Evolutionary conservation across 2,888 invertebrate species (phyloP).

Genomic region (Geophilus truncorum): DNA sequence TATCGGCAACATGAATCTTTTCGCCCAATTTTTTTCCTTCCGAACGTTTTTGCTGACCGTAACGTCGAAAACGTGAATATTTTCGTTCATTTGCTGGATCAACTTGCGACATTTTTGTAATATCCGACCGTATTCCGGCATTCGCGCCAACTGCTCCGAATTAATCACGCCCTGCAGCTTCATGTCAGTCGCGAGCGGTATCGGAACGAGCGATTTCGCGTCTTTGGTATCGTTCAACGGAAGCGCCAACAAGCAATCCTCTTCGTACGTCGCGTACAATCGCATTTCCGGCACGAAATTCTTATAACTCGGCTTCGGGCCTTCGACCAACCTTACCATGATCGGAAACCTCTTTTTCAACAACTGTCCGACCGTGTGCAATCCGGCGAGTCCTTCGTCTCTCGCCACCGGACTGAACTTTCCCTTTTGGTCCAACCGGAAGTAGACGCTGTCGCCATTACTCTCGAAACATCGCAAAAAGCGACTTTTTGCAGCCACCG

Average conservation of each 20-base stretch:
- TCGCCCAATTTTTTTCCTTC: not conserved
- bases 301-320: slow-evolving; percentile 68
- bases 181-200: slow-evolving; percentile 78
- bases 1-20: slow-evolving; percentile 32
- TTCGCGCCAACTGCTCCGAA: slow-evolving; percentile 37
- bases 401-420: slow-evolving; percentile 88
- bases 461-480: slow-evolving; percentile 81
- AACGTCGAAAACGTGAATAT: slow-evolving; percentile 36
- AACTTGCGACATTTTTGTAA: slow-evolving; percentile 34
- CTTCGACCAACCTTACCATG: slow-evolving; percentile 85
- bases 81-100: slow-evolving; percentile 32
- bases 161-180: slow-evolving; percentile 77
- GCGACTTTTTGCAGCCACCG: slow-evolving; percentile 56
- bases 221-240: slow-evolving; percentile 41
- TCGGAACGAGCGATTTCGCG: slow-evolving; percentile 63
- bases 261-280: slow-evolving; percentile 68
- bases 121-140: slow-evolving; percentile 32
- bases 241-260: slow-evolving; percentile 49
- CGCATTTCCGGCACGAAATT: slow-evolving; percentile 80
- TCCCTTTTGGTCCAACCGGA: slow-evolving; percentile 80
- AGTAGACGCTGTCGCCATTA: slow-evolving; percentile 73
- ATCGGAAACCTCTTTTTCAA: slow-evolving; percentile 84
- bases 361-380: slow-evolving; percentile 83
- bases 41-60: slow-evolving; percentile 18
- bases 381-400: slow-evolving; percentile 90